Evolutionary conservation across 2,797 vertebrate genomes (phyloP).

Genomic region (Salmo trutta): DNA sequence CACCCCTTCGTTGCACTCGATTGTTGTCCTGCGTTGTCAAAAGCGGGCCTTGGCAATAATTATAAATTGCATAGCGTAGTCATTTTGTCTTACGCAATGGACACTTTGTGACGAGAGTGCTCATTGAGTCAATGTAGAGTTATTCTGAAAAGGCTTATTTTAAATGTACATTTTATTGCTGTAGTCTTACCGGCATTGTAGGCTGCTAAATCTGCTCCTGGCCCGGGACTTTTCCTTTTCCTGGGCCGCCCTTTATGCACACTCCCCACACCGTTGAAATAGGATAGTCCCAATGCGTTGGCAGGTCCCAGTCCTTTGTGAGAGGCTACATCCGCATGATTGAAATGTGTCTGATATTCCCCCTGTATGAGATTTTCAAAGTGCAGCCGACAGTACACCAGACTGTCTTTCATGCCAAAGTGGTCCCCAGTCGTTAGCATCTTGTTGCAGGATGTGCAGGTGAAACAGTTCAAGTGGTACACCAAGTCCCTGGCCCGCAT

Average conservation of each 20-base stretch:
- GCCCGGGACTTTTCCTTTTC: conserved; percentile 95
- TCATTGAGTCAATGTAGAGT: neutral
- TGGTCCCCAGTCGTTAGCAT: conserved; percentile 98
- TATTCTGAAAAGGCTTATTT: neutral
- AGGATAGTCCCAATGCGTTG: conserved; percentile 92
- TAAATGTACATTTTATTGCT: neutral
- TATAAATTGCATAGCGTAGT: neutral
- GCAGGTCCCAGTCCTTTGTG: conserved; percentile 89
- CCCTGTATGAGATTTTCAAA: conserved; percentile 98
- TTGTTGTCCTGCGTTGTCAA: neutral
- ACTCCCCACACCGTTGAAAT: conserved; percentile 96
- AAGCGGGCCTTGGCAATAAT: too few species aligned
- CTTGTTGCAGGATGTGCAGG: conserved; percentile 97
- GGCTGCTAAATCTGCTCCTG: conserved; percentile 91
- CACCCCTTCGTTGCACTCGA: neutral
- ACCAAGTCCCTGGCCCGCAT: conserved; percentile 98
- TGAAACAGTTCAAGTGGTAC: conserved; percentile 98
- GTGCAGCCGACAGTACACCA: conserved; percentile 98
- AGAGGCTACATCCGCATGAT: conserved; percentile 89
- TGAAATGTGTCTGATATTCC: conserved; percentile 95
- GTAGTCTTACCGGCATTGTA: conserved; percentile 92
- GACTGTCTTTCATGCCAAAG: conserved; percentile 99
- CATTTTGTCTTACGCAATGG: neutral
- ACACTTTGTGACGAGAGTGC: neutral
- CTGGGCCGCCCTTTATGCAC: conserved; percentile 96